phyloP scores from a whole-genome alignment of 2,797 vertebrate species.

The Masticophis lateralis region DNA sequence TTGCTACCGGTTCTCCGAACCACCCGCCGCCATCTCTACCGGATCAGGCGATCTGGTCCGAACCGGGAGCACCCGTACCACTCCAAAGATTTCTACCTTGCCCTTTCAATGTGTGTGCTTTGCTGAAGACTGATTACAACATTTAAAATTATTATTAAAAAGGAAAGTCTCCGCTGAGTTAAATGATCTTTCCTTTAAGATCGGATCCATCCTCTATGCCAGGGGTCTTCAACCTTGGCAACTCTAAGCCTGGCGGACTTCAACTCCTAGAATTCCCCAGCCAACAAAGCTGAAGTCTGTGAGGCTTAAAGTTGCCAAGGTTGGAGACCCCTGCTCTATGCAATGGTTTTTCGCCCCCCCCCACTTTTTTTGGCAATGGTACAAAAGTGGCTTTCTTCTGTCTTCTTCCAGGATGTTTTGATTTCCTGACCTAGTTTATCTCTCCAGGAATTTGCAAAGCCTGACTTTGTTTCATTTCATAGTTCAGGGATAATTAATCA shows the following conservation, averaged over 20 bases:
- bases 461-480: background rate
- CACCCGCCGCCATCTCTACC: too few species aligned
- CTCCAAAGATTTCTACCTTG: background rate
- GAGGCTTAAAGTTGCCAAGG: too few species aligned
- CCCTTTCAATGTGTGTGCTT: background rate
- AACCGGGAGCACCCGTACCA: too few species aligned
- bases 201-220: background rate
- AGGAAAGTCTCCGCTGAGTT: background rate
- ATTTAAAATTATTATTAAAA: background rate
- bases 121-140: background rate
- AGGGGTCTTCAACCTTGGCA: too few species aligned
- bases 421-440: background rate
- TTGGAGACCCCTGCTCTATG: background rate
- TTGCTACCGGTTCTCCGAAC: too few species aligned
- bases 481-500: background rate
- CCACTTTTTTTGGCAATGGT: background rate
- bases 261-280: too few species aligned
- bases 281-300: too few species aligned
- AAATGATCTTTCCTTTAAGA: background rate
- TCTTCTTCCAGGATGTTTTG: background rate
- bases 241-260: too few species aligned
- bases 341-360: rapidly evolving
- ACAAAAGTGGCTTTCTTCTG: background rate
- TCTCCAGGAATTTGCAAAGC: background rate
- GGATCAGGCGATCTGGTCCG: too few species aligned